Base-by-base conservation (phyloP, 1,140 invertebrate species). In the Tenebrio molitor region DNA sequence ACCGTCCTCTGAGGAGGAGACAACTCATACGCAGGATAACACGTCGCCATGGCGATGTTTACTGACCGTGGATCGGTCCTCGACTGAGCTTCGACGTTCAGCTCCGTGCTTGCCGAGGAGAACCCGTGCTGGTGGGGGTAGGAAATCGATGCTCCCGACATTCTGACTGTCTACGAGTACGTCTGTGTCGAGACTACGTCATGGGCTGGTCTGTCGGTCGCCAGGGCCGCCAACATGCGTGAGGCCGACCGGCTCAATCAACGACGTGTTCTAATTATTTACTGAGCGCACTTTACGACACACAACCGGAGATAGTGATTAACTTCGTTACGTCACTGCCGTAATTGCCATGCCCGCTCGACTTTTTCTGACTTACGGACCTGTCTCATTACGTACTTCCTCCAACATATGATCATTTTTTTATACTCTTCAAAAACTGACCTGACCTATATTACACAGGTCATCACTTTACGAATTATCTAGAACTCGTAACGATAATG, bases 101-200 rank as follows among this genome's bases (percentile, higher is more conserved):
- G 39, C 25, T 50, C 70, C 36, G 72, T 58, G 16, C 68, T 21
- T 42, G 42, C 42, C 12, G 66, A 69, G 69, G n/a, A 69, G 66
- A 64, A 46, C 64, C 58, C 65, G 39, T 58, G 21, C 7, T 79
- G 78, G 81, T 78, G 80, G 79, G 81, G 81, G 79, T 80, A 81
- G 80, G 80, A 82, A 82, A 82, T 82, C 81, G 81, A 82, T 77
- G 78, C 69, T 67, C 68, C 73, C 70, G 76, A 77, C 79, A 77
- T 77, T 75, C 75, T 71, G 76, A 78, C 75, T 75, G 81, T 81
- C 79, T 81, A 69, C 75, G 74, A 76, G 73, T 69, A 78, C 79
- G 81, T 81, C 80, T 81, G 74, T 77, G 71, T 72, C 69, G 62
- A 50, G 74, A 79, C 77, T 77, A 80, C 78, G 73, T 79, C 75